Percentiles rank a stretch among this genome's conserved stretches.
These are phyloP conservation scores for Melanotaenia pygmaea DNA, from an alignment of 2,797 vertebrate species.

Conservation along the genomic window DNA sequence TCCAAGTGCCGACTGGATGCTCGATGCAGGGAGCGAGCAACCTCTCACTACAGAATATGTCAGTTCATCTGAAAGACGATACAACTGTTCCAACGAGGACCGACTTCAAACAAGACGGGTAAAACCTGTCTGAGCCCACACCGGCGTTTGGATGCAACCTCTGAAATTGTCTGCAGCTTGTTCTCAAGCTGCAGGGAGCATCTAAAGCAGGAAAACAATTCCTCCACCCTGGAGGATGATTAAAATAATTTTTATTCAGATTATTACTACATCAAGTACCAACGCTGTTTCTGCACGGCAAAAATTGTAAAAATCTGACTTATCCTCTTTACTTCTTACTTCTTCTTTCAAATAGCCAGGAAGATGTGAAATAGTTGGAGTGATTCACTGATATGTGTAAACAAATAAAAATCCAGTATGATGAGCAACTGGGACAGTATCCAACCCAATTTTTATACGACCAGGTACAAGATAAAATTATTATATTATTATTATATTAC, in stretches of 20 bases:
- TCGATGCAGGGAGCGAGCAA: neutral
- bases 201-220: conserved; percentile 45
- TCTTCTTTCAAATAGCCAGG: no score
- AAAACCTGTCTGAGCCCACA: conserved; percentile 15
- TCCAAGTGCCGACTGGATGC: conserved; percentile 30
- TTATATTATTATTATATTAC: no score
- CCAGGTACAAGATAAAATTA: no score
- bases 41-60: conserved; percentile 33
- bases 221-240: conserved; percentile 40
- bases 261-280: conserved; percentile 33
- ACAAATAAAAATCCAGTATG: no score
- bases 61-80: conserved; percentile 31
- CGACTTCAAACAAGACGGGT: conserved; percentile 54
- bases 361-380: no score
- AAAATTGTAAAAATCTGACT: no score
- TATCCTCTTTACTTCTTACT: no score
- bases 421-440: no score
- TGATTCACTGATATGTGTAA: no score
- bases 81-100: conserved; percentile 36
- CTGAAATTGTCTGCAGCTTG: conserved; percentile 39
- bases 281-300: conserved; percentile 24
- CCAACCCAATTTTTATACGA: no score
- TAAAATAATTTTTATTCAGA: conserved; percentile 57
- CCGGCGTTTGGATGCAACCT: conserved; percentile 54
- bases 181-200: conserved; percentile 17